A percentile compares a stretch with the other conserved stretches of the same genome.
Conservation (phyloP, 2,113 vertebrate genomes). For the Loxodonta africana region DNA sequence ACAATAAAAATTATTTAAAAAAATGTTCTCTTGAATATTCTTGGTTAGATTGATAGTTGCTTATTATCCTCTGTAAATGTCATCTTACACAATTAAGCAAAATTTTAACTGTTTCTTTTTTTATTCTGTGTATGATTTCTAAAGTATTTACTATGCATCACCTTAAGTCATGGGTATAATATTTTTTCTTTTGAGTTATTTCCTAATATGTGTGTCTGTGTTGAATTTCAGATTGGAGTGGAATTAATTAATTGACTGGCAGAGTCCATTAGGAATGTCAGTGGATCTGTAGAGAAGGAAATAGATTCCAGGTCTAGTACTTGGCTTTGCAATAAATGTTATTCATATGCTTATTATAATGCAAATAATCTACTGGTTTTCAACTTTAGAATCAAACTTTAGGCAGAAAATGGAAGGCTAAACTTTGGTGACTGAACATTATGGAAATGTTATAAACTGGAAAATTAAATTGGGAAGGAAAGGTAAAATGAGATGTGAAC, state of each 20-base stretch:
- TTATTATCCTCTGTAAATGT: not conserved
- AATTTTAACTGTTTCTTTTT: not conserved
- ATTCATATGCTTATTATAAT: not conserved
- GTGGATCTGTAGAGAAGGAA: not conserved
- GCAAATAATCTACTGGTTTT: not conserved
- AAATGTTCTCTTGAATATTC: not conserved
- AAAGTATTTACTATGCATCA: not conserved
- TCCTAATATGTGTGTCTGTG: not conserved
- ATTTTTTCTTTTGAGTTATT: not conserved
- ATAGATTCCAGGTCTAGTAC: not conserved
- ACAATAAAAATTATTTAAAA: not conserved
- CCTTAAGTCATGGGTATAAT: not conserved
- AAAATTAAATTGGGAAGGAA: not conserved
- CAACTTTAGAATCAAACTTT: not conserved
- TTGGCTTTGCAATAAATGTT: not conserved
- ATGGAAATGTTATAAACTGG: not conserved
- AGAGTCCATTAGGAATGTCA: not conserved
- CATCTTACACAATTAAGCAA: not conserved
- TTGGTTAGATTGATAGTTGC: not conserved
- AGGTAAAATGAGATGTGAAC: not conserved
- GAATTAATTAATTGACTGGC: not conserved
- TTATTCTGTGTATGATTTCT: not conserved
- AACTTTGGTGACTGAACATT: not conserved
- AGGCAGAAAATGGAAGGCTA: not conserved
- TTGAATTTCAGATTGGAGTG: not conserved